Base-by-base conservation (phyloP, 2,888 invertebrate species). In the Chrysomela aeneicollis region DNA sequence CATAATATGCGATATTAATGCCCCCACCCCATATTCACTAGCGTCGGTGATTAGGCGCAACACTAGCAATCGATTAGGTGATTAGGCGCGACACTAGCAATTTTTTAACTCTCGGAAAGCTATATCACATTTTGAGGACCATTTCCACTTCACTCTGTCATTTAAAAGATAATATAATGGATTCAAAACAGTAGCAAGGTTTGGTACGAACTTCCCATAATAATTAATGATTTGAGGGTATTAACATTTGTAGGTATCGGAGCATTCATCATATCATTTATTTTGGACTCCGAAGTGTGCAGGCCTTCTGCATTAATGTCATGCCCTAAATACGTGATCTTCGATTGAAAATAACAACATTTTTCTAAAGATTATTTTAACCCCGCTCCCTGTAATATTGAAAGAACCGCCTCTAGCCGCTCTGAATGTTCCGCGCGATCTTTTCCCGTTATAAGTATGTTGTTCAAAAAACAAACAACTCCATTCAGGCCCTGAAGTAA, bases 371-470 rank as follows among this genome's bases (percentile, higher is more conserved):
- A 10, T 5, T 9, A 2, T 35, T 9, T 35, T 2, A 35, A 35
- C 2, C 52, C 52, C 12, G 22, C n/a, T n/a, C n/a, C 52, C 30
- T 22, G 21, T 2, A 51, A 26, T 12, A 4, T n/a, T 5, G 10
- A 22, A 10, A 32, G 15, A 2, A 57, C 50, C 21, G n/a, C 15
- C 49, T 49, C 15, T 57, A 49, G 22, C 3, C 17, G 42, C 15
- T 15, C 19, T 10, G 62, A 49, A 50, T 67, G 67, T 65, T 63
- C 59, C 18, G 50, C 37, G 2, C 63, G 42, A 26, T 63, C 46
- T 60, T 70, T 53, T 3, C 69, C 70, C 3, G 71, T 71, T 10
- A 73, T 61, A 12, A 72, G 17, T 19, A 73, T 67, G 53, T 72
- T 73, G 52, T 74, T 50, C 21, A 49, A 22, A 49, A 59, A 59